Percentiles rank a stretch among this genome's conserved stretches.
Conservation (phyloP, 2,113 vertebrate species). For the Noturus placidus region DNA sequence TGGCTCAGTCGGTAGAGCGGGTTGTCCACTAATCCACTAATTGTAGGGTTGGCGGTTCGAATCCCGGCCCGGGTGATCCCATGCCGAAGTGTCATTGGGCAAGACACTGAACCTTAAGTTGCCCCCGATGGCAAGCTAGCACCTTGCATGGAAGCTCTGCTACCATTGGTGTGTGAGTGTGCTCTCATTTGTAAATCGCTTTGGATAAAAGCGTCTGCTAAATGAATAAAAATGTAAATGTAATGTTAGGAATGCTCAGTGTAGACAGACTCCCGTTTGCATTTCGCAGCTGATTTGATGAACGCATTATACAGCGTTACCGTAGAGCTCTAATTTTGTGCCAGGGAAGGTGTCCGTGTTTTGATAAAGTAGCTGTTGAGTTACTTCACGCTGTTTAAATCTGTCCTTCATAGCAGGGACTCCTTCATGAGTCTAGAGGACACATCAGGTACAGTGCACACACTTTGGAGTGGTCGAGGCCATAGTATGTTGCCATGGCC, state of each 20-base stretch:
- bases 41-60: too few relatives aligned
- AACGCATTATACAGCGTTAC: background rate
- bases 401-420: constrained; percentile 11
- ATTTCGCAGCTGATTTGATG: background rate
- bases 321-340: background rate
- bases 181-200: too few relatives aligned
- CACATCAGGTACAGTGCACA: constrained; percentile 1
- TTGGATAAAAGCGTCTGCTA: too few relatives aligned
- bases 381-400: background rate
- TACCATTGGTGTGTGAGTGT: too few relatives aligned
- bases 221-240: too few relatives aligned
- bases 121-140: too few relatives aligned
- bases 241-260: background rate
- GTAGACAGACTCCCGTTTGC: background rate
- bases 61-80: too few relatives aligned
- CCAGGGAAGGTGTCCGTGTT: background rate
- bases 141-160: too few relatives aligned
- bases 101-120: too few relatives aligned
- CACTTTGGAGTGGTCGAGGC: background rate
- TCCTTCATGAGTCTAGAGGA: background rate
- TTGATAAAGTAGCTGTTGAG: constrained; percentile 6
- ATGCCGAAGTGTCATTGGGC: too few relatives aligned
- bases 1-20: too few relatives aligned
- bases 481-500: background rate
- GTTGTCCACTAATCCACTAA: too few relatives aligned